Conservation (phyloP, 1,140 invertebrate genomes). For the Pogonus chalceus region DNA sequence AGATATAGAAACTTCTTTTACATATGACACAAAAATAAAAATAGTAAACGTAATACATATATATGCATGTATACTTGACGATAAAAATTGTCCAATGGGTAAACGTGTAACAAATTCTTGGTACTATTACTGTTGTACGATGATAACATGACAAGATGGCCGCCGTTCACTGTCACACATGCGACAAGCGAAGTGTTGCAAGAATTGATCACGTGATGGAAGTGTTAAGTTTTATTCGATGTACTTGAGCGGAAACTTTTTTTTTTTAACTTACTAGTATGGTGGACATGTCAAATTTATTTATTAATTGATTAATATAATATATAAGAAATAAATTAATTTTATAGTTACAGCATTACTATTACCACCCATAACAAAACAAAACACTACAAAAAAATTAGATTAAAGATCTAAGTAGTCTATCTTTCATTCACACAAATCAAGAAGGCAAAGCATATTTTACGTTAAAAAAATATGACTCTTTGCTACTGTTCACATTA, state of each 20-base stretch:
- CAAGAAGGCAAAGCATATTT: too few relatives aligned
- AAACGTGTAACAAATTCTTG: not conserved
- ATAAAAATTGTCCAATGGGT: not conserved
- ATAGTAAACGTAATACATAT: too few relatives aligned
- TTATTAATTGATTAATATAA: conserved; percentile 16
- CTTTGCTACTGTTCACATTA: conserved; percentile 20
- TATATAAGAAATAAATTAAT: conserved; percentile 15
- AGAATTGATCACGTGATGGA: too few relatives aligned
- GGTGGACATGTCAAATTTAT: conserved; percentile 15
- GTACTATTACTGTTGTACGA: not conserved
- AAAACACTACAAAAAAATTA: conserved; percentile 17
- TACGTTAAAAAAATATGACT: too few relatives aligned
- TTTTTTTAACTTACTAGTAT: too few relatives aligned
- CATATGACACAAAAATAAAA: too few relatives aligned
- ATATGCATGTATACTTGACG: not conserved
- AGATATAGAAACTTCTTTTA: too few relatives aligned
- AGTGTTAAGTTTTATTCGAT: too few relatives aligned
- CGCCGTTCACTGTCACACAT: not conserved
- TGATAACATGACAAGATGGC: not conserved
- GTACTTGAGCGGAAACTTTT: too few relatives aligned
- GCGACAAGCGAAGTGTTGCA: too few relatives aligned
- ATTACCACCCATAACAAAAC: not conserved
- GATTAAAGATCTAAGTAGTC: conserved; percentile 17
- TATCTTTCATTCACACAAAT: conserved; percentile 17
- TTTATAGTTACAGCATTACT: conserved; percentile 11